Conservation (phyloP, 23 tunicate species). For the Trididemnum clinides region DNA sequence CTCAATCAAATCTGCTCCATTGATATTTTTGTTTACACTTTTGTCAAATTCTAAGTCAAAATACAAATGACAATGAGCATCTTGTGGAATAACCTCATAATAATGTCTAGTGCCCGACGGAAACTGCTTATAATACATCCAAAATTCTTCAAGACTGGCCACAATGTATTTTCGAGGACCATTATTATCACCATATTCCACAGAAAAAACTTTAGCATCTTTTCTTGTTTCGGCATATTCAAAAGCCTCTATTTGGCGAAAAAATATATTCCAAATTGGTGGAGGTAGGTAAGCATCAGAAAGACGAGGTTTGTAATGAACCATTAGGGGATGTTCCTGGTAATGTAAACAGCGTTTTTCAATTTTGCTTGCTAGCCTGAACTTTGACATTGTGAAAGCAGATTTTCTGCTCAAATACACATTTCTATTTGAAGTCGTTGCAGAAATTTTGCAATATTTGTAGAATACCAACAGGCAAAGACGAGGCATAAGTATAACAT, state of each 20-base stretch:
- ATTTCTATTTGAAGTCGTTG: too few relatives aligned
- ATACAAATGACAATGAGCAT: conserved; percentile 72
- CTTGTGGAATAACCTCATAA: conserved; percentile 77
- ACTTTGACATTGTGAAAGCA: background rate
- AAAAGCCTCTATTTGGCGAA: conserved; percentile 63
- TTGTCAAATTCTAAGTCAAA: conserved; percentile 84
- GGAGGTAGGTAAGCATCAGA: conserved; percentile 42
- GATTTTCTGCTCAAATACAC: background rate
- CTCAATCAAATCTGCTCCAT: conserved; percentile 48
- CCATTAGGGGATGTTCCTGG: conserved; percentile 33
- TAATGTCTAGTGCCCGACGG: conserved; percentile 55
- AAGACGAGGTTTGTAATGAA: conserved; percentile 58
- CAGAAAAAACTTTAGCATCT: conserved; percentile 52
- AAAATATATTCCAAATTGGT: conserved; percentile 66
- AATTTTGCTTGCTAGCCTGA: background rate
- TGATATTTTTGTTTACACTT: conserved; percentile 10
- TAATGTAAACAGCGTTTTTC: conserved; percentile 45
- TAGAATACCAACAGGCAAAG: too few relatives aligned
- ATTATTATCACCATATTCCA: conserved; percentile 16
- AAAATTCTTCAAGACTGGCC: conserved; percentile 72
- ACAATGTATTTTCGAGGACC: conserved; percentile 68
- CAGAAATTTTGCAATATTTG: too few relatives aligned
- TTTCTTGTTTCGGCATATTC: conserved; percentile 26
- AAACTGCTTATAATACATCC: conserved; percentile 69
- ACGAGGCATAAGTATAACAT: too few relatives aligned